phyloP scores from a whole-genome alignment of 37 sponge, comb jelly and placozoan genomes.

The Cliona cf. orientalis region DNA sequence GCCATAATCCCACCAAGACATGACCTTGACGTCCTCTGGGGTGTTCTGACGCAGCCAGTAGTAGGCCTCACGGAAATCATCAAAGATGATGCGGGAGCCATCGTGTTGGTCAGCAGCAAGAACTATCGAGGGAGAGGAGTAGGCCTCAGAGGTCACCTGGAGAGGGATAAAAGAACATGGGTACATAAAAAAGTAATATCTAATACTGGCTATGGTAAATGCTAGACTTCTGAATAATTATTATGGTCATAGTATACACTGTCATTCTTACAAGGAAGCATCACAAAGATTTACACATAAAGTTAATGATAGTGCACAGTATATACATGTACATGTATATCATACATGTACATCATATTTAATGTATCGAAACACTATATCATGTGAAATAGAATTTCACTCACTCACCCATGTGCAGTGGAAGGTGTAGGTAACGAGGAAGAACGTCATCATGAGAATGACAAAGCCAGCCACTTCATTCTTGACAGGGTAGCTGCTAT shows the following conservation, averaged over 20 bases:
- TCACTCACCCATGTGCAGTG: slow-evolving; percentile 98
- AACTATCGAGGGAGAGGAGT: slow-evolving; percentile 99
- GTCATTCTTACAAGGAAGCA: no score
- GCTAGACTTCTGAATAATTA: no score
- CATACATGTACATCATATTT: no score
- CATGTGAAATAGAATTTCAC: no score
- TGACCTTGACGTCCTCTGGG: slow-evolving; percentile 96
- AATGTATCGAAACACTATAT: no score
- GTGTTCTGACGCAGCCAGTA: slow-evolving; percentile 99
- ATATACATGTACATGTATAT: no score
- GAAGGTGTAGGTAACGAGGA: slow-evolving; percentile 94
- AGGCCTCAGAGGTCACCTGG: slow-evolving; percentile 97
- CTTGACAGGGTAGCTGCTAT: slow-evolving; percentile 85
- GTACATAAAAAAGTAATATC: no score
- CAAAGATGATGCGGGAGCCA: slow-evolving; percentile 96
- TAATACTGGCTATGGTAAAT: no score
- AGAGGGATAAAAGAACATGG: no score
- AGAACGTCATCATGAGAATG: slow-evolving; percentile 74
- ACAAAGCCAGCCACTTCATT: slow-evolving; percentile 84
- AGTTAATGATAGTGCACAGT: no score
- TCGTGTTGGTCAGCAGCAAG: slow-evolving; percentile 93
- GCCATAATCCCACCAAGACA: slow-evolving; percentile 99
- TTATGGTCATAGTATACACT: no score
- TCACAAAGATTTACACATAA: no score
- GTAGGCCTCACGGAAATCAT: slow-evolving; percentile 96